Evolutionary conservation across 2,888 invertebrate species (phyloP), one percentile per base, ranked within the genome.

Genomic region (Andrena bicolor): DNA sequence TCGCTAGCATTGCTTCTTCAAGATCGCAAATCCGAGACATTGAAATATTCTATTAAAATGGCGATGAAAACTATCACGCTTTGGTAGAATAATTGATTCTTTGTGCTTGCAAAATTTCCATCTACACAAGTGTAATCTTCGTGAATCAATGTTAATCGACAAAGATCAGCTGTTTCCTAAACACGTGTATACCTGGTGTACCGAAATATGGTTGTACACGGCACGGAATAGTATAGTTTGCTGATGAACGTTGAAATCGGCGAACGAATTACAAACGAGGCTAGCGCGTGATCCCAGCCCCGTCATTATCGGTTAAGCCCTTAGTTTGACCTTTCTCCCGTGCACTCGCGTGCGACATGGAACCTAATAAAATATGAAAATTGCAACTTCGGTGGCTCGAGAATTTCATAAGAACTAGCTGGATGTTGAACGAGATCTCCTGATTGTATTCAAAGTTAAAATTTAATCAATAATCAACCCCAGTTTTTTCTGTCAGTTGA

Each of bases 341-440:
- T 61, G 41, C 35, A 79, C 48, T 80, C 68, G 79, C 80, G 80
- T 80, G 80, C 68, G 16, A 23, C 49, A 56, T 35, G 79, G 63
- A 56, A 72, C 72, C 66, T 80, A 78, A 79, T 79, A 79, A 72
- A 64, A 73, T 68, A 79, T 68, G 73, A 79, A 73, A 80, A 80
- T 79, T 73, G 61, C 73, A 58, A 69, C 63, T 16, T 56, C n/a
- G 65, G 35, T 72, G 61, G 48, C 48, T n/a, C 66, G 23, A 10
- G 48, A 48, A 56, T 64, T 73, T 68, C 73, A 58, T 35, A 23
- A 26, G 63, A 49, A 70, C 63, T 23, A 41, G 65, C 58, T 80
- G 68, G 53, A 80, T 56, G 65, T 53, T 41, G 56, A 63, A 48
- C 32, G 56, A 72, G 79, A 79, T 80, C 63, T 23, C 41, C 48